phyloP scores from a whole-genome alignment of 2,113 vertebrate genomes.

The Lasiurus cinereus region DNA sequence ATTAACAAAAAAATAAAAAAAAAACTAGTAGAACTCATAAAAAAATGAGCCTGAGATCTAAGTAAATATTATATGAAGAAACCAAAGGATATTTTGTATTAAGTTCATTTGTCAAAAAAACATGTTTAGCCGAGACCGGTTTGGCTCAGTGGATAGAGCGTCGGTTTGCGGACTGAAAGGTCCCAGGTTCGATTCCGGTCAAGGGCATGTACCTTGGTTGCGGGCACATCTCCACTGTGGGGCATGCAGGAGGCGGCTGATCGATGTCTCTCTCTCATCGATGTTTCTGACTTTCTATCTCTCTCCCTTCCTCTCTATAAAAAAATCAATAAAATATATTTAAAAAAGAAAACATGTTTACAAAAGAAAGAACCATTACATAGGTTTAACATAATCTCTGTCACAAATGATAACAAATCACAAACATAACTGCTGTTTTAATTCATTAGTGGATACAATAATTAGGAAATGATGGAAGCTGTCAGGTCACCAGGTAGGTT shows the following conservation, averaged over 20 bases:
- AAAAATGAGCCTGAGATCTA: constrained; percentile 45
- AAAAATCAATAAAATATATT: too few relatives aligned
- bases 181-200: too few relatives aligned
- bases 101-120: not conserved
- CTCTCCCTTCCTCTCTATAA: too few relatives aligned
- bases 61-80: constrained; percentile 46
- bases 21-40: not conserved
- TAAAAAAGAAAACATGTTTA: not conserved
- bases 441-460: not conserved
- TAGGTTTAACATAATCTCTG: not conserved
- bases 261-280: too few relatives aligned
- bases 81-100: constrained; percentile 7
- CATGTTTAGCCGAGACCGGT: too few relatives aligned
- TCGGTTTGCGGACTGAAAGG: too few relatives aligned
- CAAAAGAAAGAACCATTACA: not conserved
- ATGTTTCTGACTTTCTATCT: too few relatives aligned
- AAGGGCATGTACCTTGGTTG: too few relatives aligned
- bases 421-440: not conserved
- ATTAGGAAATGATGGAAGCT: not conserved
- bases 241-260: too few relatives aligned
- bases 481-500: not conserved
- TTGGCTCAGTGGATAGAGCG: too few relatives aligned
- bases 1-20: not conserved
- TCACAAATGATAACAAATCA: not conserved
- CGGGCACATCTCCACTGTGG: too few relatives aligned